These are phyloP conservation scores for Sisor rabdophorus DNA, from an alignment of 2,113 vertebrate genomes.

Conservation along the genomic window DNA sequence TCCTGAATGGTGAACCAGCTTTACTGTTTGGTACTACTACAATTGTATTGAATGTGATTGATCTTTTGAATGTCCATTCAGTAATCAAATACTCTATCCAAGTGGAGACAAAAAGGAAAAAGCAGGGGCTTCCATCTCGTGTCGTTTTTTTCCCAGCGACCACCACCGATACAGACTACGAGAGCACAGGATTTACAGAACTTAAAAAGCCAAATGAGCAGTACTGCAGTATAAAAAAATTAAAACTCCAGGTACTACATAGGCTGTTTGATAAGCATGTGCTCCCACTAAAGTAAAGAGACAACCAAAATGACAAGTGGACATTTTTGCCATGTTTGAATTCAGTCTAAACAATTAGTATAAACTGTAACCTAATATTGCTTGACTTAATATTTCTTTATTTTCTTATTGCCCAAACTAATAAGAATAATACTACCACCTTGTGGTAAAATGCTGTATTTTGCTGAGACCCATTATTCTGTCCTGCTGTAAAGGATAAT, in stretches of 20 bases:
- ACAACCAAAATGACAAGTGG: neutral
- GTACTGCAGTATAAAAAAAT: slow-evolving; percentile 64
- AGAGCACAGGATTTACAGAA: slow-evolving; percentile 63
- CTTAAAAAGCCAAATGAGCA: slow-evolving; percentile 67
- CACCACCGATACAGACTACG: slow-evolving; percentile 43
- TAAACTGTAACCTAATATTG: neutral
- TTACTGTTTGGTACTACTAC: neutral
- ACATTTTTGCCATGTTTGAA: neutral
- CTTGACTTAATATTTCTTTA: too few species aligned
- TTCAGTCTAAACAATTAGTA: too few species aligned
- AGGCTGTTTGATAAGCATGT: neutral
- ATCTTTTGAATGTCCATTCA: slow-evolving; percentile 44
- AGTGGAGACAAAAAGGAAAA: slow-evolving; percentile 73
- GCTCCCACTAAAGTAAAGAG: too few species aligned
- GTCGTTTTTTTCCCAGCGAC: slow-evolving; percentile 63
- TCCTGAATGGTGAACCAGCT: neutral
- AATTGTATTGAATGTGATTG: neutral
- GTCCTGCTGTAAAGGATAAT: slow-evolving; percentile 69
- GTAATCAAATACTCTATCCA: slow-evolving; percentile 74
- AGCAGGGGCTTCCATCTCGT: slow-evolving; percentile 66
- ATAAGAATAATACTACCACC: neutral
- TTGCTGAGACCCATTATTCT: neutral
- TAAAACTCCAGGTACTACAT: slow-evolving; percentile 76
- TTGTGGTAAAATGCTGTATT: neutral
- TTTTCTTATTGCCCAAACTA: neutral